phyloP scores from a whole-genome alignment of 2,888 invertebrate species.

The Eupeodes luniger region DNA sequence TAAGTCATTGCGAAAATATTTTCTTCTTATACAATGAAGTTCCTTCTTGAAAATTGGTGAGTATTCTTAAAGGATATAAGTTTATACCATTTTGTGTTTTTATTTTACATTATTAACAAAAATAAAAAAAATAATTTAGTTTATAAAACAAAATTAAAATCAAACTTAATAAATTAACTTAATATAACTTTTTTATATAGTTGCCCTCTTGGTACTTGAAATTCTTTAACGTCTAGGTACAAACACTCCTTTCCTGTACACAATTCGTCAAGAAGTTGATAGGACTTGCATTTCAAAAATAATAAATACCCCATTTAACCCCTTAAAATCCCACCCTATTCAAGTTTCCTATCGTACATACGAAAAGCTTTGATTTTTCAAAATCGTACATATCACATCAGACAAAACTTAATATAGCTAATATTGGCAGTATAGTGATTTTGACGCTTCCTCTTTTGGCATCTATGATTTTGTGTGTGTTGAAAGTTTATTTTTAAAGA shows the following conservation, averaged over 20 bases:
- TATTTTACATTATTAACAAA: conserved; percentile 5
- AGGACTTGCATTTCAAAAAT: not conserved
- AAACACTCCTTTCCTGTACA: not conserved
- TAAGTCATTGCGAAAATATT: no score
- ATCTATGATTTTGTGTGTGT: conserved; percentile 31
- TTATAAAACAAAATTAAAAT: not conserved
- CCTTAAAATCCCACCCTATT: not conserved
- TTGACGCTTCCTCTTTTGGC: conserved; percentile 52
- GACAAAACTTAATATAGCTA: conserved; percentile 42
- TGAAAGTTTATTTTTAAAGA: not conserved
- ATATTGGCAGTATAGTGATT: conserved; percentile 63
- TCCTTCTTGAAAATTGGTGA: no score
- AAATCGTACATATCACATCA: conserved; percentile 51
- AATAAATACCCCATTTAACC: not conserved
- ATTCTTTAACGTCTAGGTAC: not conserved
- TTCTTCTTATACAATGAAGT: no score
- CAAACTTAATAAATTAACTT: not conserved
- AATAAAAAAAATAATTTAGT: conserved; percentile 3
- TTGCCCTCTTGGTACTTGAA: not conserved
- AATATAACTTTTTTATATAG: not conserved
- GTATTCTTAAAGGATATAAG: no score
- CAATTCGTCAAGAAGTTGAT: not conserved
- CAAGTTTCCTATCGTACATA: not conserved
- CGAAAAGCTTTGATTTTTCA: conserved; percentile 7
- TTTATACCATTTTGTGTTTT: not conserved